phyloP scores from a whole-genome alignment of 2,888 invertebrate species.

The Scaptomyza tumidula region DNA sequence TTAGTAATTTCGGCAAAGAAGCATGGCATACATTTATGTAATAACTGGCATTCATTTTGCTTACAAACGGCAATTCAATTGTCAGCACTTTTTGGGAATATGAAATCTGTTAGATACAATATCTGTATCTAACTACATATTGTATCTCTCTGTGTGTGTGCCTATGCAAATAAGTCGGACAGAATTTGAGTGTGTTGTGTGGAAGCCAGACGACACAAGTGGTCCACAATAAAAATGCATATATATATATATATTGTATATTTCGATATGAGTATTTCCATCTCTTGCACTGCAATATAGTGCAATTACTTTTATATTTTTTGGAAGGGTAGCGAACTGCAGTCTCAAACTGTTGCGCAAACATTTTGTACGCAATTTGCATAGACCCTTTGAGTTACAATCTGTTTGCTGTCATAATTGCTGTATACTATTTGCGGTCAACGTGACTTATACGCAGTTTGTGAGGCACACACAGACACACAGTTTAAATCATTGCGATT shows the following conservation, averaged over 20 bases:
- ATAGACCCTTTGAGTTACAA: conserved; percentile 45
- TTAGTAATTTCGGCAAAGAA: not conserved
- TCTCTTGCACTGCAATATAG: conserved; percentile 64
- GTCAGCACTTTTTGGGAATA: conserved; percentile 44
- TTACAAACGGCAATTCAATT: conserved; percentile 32
- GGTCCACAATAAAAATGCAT: conserved; percentile 7
- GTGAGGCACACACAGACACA: conserved; percentile 8
- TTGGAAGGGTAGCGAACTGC: conserved; percentile 13
- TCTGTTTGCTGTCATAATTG: conserved; percentile 36
- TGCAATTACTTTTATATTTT: conserved; percentile 67
- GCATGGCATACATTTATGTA: conserved; percentile 1
- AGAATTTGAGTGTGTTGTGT: conserved; percentile 17
- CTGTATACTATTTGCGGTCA: conserved; percentile 40
- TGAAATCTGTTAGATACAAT: conserved; percentile 47
- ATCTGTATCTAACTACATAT: conserved; percentile 36
- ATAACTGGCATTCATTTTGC: conserved; percentile 7
- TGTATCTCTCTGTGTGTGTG: conserved; percentile 23
- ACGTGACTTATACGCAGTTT: conserved; percentile 28
- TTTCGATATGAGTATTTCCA: conserved; percentile 10
- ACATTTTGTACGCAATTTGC: conserved; percentile 56
- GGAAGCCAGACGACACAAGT: conserved; percentile 37
- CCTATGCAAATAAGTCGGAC: conserved; percentile 65
- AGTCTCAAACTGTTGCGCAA: conserved; percentile 57
- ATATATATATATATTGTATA: conserved; percentile 5
- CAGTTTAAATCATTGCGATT: conserved; percentile 36